Base-by-base conservation (phyloP, 2,113 vertebrate genomes). In the Oryzias celebensis region DNA sequence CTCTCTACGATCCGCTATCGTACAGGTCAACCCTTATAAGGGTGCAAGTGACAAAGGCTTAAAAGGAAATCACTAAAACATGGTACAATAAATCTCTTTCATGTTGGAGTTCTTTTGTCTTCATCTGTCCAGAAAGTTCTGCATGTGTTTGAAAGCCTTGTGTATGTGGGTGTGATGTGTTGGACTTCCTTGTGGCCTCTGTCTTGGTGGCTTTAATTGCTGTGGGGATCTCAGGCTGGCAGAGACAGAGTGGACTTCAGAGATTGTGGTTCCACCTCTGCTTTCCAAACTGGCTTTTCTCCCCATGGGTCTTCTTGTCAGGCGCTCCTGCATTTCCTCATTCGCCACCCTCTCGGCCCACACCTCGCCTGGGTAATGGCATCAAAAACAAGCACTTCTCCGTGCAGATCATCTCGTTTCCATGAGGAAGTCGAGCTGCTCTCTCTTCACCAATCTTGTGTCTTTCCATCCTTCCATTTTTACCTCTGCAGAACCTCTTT, bases 251-350 rank as follows among this genome's bases (percentile, higher is more conserved):
- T 87, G 87, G 84, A 86, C 86, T 77, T 78, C 73, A 45, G 79
- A 91, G 90, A 91, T 92, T 92, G 89, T 52, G 78, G 87, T 90
- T 90, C 87, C 91, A 88, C 78, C 73, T 53, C 75, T 68, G 77
- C 81, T 80, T 87, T 63, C 71, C 83, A 91, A 91, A 91, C 80
- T 70, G 81, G 88, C 88, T 92, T 92, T 91, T 78, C 88, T 86
- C 72, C 65, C 66, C 71, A 65, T 82, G 75, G 56, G 44, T 44
- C 62, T 42, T 58, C 79, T 64, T 31, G 28, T 72, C 77, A 65
- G 69, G 55, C 65, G 44, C 71, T 79, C 70, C 73, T 73, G 77
- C 70, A 85, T 82, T 71, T 75, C 70, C 81, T 68, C 84, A 81
- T 84, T 88, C 73, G 78, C 80, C 80, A 81, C 75, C 82, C 74